These are phyloP conservation scores for Halcyon chelicuti DNA, from an alignment of 2,797 vertebrate genomes.

Conservation along the genomic window DNA sequence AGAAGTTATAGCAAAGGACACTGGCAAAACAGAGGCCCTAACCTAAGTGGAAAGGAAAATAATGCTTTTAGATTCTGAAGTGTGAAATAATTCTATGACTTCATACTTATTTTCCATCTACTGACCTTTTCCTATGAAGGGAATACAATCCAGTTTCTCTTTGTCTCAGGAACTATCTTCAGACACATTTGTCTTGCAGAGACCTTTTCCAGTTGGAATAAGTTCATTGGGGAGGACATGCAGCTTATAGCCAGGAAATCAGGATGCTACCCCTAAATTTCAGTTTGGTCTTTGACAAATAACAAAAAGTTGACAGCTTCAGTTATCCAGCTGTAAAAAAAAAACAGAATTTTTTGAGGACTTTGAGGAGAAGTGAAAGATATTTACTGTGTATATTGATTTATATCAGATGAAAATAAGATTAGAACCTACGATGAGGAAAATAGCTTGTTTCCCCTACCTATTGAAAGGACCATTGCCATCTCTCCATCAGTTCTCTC, in stretches of 20 bases:
- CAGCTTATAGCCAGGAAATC: neutral
- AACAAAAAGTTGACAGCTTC: neutral
- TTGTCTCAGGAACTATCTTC: slow-evolving; percentile 1
- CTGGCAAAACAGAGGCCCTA: neutral
- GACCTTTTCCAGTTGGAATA: neutral
- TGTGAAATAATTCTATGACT: neutral
- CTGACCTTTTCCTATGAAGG: neutral
- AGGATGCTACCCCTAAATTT: neutral
- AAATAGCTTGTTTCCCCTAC: neutral
- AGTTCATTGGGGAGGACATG: neutral
- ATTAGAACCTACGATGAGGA: neutral
- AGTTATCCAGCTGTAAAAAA: neutral
- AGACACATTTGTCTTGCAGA: neutral
- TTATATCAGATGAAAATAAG: neutral
- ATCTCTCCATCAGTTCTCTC: neutral
- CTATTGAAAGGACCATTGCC: neutral
- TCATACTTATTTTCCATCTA: neutral
- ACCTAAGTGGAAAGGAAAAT: neutral
- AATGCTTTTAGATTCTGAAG: neutral
- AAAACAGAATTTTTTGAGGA: neutral
- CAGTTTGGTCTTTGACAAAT: neutral
- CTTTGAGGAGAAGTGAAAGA: neutral
- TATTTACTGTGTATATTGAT: neutral
- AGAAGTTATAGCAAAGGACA: neutral
- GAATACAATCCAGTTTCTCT: neutral